A percentile compares a stretch with the other conserved stretches of the same genome.
Conservation (phyloP, 2,888 invertebrate species). For the Stenotaenia linearis region DNA sequence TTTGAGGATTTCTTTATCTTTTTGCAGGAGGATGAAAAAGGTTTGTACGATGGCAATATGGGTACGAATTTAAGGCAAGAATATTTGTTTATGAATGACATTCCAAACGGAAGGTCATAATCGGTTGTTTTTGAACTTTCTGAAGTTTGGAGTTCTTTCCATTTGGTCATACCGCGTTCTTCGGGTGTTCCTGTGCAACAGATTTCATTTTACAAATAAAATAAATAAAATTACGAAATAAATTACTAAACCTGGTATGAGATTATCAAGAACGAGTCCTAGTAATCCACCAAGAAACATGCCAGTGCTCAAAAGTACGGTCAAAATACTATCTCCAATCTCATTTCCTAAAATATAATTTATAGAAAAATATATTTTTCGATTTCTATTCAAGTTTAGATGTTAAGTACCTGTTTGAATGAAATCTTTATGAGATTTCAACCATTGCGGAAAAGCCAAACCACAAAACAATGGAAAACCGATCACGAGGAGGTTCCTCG, state of each 20-base stretch:
- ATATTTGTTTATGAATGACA: not conserved
- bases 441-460: conserved; percentile 45
- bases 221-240: no score
- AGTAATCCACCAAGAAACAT: conserved; percentile 67
- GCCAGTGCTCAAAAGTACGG: conserved; percentile 67
- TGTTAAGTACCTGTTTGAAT: conserved; percentile 28
- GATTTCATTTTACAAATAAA: no score
- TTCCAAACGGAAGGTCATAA: not conserved
- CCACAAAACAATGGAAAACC: conserved; percentile 86
- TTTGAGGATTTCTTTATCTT: no score
- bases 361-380: not conserved
- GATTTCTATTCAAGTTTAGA: not conserved
- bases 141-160: not conserved
- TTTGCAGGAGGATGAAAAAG: no score
- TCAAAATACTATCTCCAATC: conserved; percentile 59
- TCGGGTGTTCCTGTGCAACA: no score
- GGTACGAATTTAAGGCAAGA: not conserved
- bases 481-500: conserved; percentile 80
- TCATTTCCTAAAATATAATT: no score
- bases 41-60: not conserved
- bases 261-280: conserved; percentile 67
- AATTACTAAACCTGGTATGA: conserved; percentile 75
- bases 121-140: not conserved
- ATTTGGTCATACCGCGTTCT: not conserved
- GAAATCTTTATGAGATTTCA: not conserved